Conservation (phyloP, 2,113 vertebrate species). For the Psilopsiagon aymara region DNA sequence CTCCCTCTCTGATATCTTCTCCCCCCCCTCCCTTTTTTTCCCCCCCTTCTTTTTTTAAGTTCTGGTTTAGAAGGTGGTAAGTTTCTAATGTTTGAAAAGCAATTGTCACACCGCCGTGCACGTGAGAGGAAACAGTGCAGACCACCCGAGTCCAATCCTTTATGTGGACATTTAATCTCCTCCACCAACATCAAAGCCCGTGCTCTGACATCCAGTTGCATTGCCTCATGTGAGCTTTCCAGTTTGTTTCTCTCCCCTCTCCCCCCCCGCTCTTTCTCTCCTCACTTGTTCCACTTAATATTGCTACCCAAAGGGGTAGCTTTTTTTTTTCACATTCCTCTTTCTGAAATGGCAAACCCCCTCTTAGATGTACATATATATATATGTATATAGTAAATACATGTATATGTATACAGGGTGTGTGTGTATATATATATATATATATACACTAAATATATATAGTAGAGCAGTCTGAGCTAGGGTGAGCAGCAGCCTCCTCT, state of each 20-base stretch:
- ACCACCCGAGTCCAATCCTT: constrained; percentile 38
- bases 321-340: neutral
- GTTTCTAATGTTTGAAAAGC: constrained; percentile 44
- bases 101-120: neutral
- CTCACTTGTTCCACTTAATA: neutral
- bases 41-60: neutral
- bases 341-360: neutral
- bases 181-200: constrained; percentile 34
- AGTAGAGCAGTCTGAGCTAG: neutral
- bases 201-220: neutral
- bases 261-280: neutral
- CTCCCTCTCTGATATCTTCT: constrained; percentile 14
- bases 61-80: constrained; percentile 7
- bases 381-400: neutral
- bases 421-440: neutral
- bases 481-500: neutral
- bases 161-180: constrained; percentile 53
- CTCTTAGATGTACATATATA: neutral
- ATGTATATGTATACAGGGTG: neutral
- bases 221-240: neutral
- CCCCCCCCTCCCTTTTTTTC: too few species aligned
- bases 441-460: neutral
- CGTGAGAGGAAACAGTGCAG: constrained; percentile 19
- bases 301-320: neutral
- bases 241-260: neutral